Conservation (phyloP, 2,888 invertebrate genomes). For the Nysson spinosus region DNA sequence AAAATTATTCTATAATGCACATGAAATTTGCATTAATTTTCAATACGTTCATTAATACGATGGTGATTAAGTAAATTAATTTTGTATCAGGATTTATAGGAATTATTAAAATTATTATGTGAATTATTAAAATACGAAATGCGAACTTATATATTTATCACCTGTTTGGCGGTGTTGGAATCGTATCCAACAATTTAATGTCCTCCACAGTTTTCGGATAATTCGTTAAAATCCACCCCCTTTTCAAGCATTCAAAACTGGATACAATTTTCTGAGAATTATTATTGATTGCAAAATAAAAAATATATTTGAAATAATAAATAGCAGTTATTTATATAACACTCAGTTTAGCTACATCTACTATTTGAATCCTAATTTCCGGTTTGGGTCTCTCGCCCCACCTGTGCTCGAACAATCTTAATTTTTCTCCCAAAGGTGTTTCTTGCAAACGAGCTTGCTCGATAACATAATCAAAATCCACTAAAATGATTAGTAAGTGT, state of each 20-base stretch:
- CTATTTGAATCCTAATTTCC: constrained; percentile 58
- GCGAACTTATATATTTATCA: constrained; percentile 58
- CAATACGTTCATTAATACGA: too few relatives aligned
- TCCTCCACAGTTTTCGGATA: constrained; percentile 81
- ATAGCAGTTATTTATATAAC: background rate
- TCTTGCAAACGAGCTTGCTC: constrained; percentile 78
- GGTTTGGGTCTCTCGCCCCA: constrained; percentile 51
- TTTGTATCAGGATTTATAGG: background rate
- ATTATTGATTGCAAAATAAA: background rate
- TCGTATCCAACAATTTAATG: constrained; percentile 81
- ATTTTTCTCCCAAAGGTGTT: constrained; percentile 53
- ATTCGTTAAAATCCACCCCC: constrained; percentile 83
- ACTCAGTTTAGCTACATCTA: constrained; percentile 67
- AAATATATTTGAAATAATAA: constrained; percentile 1
- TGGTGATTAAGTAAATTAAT: too few relatives aligned
- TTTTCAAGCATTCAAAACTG: constrained; percentile 80
- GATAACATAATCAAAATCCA: constrained; percentile 80
- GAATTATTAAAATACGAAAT: background rate
- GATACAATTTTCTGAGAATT: constrained; percentile 74
- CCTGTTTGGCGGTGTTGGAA: constrained; percentile 83
- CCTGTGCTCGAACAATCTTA: constrained; percentile 53
- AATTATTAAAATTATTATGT: background rate
- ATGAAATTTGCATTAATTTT: too few relatives aligned
- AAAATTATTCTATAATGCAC: constrained; percentile 79
- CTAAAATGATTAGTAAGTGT: constrained; percentile 67